Conservation (phyloP, 53 echinoderm and acorn worm species). For the Holothuria scabra region DNA sequence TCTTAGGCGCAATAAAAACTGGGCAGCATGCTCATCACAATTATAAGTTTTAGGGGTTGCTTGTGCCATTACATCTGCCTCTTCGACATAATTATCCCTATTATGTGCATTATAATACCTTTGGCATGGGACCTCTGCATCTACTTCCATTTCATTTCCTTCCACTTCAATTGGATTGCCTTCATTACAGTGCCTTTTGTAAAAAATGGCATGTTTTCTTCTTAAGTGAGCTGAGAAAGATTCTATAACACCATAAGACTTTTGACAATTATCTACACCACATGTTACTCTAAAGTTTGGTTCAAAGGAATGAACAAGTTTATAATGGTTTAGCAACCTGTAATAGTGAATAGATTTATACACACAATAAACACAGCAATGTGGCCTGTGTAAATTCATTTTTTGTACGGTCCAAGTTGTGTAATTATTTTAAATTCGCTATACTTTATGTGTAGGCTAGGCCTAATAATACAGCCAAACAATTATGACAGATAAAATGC, state of each 20-base stretch:
- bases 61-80: not conserved
- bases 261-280: not conserved
- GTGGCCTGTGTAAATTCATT: too few species aligned
- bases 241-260: not conserved
- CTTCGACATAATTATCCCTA: not conserved
- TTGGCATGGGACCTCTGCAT: not conserved
- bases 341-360: too few species aligned
- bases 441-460: too few species aligned
- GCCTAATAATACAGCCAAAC: too few species aligned
- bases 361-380: too few species aligned
- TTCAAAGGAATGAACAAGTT: too few species aligned
- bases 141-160: not conserved
- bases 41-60: not conserved
- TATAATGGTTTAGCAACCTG: too few species aligned
- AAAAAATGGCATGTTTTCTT: not conserved
- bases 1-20: slow-evolving; percentile 14
- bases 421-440: too few species aligned
- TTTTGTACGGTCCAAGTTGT: too few species aligned
- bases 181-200: slow-evolving; percentile 3
- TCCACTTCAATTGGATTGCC: not conserved
- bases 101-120: not conserved
- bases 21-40: not conserved
- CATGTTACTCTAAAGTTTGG: slow-evolving; percentile 18
- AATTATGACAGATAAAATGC: too few species aligned
- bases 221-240: slow-evolving; percentile 1